phyloP scores from a whole-genome alignment of 2,888 invertebrate species.

The Cerceris ruficornis region DNA sequence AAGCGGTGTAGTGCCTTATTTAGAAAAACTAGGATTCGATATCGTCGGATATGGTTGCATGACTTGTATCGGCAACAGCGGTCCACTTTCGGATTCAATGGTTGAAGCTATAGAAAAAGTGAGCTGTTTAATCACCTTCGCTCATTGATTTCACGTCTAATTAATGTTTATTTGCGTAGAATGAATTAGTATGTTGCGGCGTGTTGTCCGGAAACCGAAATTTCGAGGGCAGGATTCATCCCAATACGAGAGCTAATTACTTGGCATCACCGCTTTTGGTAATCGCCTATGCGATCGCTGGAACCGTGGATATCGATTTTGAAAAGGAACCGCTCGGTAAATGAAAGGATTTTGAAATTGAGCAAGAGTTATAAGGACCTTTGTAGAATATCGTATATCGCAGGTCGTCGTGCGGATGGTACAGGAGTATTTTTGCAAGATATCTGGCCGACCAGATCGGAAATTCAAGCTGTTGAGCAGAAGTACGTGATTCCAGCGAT shows the following conservation, averaged over 20 bases:
- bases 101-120: conserved; percentile 78
- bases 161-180: conserved; percentile 82
- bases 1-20: conserved; percentile 94
- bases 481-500: conserved; percentile 96
- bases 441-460: conserved; percentile 96
- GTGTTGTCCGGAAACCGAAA: conserved; percentile 98
- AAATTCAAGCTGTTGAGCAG: conserved; percentile 95
- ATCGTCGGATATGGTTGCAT: conserved; percentile 99
- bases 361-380: not conserved
- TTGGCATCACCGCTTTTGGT: conserved; percentile 98
- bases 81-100: conserved; percentile 92
- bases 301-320: conserved; percentile 97
- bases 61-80: conserved; percentile 99
- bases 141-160: not conserved
- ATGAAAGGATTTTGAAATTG: conserved; percentile 47
- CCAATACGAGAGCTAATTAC: conserved; percentile 98
- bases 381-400: not conserved
- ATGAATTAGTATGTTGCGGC: conserved; percentile 96
- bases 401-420: conserved; percentile 84
- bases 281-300: conserved; percentile 98
- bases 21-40: conserved; percentile 94
- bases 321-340: conserved; percentile 92
- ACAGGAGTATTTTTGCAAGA: conserved; percentile 92
- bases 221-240: conserved; percentile 99
- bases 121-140: not conserved